Base-by-base conservation (phyloP, 1,140 invertebrate genomes). In the Aricia agestis region DNA sequence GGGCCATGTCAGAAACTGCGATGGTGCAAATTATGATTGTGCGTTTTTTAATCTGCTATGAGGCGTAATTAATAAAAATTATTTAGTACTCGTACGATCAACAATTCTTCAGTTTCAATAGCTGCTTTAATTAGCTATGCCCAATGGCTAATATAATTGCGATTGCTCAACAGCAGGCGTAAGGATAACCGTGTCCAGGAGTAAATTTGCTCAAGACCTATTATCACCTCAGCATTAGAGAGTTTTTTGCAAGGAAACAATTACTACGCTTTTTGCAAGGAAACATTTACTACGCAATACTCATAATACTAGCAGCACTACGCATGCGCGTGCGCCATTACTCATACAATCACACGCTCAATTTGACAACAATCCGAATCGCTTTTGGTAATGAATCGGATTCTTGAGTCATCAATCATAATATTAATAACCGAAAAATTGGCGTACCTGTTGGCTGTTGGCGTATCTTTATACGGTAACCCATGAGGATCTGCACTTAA, bases 281-380 rank as follows among this genome's bases (percentile, higher is more conserved):
- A n/a, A 74, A 74, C 52, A 15, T n/a, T 70, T 42, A 65, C 11
- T 70, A 68, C 69, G 72, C 72, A 74, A 74, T 32, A n/a, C n/a
- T 52, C 25, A 68, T 71, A 73, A 77, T 73, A 73, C 36, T 58
- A 74, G 73, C 72, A 52, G 69, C 73, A 69, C 41, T 69, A 67
- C 67, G 68, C 71, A 74, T 73, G 70, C 75, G 68, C 74, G 68
- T 70, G 73, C 71, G 70, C 67, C 70, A 76, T 76, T 74, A 74
- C 68, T 63, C 65, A 65, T 19, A 65, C 66, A 75, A 79, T 77
- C 66, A 79, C 72, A 79, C 69, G 75, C 68, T 70, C 72, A 79
- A 77, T 79, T 79, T 79, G 74, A 74, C 69, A 76, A 73, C 67
- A 71, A 76, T 74, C 74, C 59, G 59, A 19, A 63, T 66, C 67